Evolutionary conservation across 1,140 invertebrate species (phyloP).

Genomic region (Calephelis virginiensis): DNA sequence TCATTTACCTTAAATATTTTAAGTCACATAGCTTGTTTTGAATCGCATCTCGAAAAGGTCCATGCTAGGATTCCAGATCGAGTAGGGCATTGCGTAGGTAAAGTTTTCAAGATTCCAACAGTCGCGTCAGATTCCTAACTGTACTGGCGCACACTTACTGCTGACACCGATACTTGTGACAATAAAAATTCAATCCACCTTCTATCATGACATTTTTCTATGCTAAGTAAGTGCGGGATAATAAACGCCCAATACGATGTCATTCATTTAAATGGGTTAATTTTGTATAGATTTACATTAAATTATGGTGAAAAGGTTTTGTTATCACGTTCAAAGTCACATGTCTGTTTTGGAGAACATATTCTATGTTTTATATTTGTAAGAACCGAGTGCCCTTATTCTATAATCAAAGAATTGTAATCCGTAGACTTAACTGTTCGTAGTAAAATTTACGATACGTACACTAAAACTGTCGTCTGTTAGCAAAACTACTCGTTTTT

Average conservation of each 20-base stretch:
- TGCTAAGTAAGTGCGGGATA: conserved; percentile 44
- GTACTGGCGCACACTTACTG: conserved; percentile 42
- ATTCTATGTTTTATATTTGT: background rate
- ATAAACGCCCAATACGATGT: conserved; percentile 26
- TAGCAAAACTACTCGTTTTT: no score
- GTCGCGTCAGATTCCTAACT: conserved; percentile 63
- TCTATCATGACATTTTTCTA: conserved; percentile 40
- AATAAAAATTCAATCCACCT: conserved; percentile 60
- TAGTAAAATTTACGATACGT: no score
- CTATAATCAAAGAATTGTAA: no score
- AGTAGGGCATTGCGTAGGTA: conserved; percentile 39
- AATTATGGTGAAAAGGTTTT: background rate
- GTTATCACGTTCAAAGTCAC: background rate
- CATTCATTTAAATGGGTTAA: conserved; percentile 1
- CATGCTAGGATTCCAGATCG: conserved; percentile 19
- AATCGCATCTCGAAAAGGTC: background rate
- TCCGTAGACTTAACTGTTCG: no score
- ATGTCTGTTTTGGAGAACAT: background rate
- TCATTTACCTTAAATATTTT: no score
- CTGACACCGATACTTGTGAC: conserved; percentile 47
- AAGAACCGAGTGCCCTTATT: background rate
- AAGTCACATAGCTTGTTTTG: no score
- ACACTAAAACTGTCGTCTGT: no score
- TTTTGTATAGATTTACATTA: conserved; percentile 3
- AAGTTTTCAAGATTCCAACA: conserved; percentile 42